A percentile compares a stretch with the other conserved stretches of the same genome.
Evolutionary conservation across 1,140 invertebrate species (phyloP).

Genomic region (Ridgeia piscesae): DNA sequence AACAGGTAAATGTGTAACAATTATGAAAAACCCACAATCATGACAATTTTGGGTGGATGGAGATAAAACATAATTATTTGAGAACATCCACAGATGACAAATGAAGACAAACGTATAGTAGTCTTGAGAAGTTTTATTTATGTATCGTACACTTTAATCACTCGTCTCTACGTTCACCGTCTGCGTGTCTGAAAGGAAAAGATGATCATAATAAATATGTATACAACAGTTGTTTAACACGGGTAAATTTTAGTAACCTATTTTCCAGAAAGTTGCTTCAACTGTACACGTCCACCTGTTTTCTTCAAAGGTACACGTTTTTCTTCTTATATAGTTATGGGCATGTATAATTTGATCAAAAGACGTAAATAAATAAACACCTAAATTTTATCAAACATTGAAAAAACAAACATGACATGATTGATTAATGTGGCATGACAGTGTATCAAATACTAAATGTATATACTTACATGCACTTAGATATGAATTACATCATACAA

Average conservation of each 20-base stretch:
- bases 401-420: too few species aligned
- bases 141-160: slow-evolving; percentile 6
- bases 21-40: not conserved
- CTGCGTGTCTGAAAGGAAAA: slow-evolving; percentile 26
- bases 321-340: not conserved
- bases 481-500: too few species aligned
- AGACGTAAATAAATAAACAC: not conserved
- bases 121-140: not conserved
- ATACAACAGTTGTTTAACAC: not conserved
- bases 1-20: too few species aligned
- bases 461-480: too few species aligned
- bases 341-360: slow-evolving; percentile 2
- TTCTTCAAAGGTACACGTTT: not conserved
- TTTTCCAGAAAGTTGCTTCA: not conserved
- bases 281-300: slow-evolving; percentile 18
- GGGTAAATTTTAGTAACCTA: not conserved
- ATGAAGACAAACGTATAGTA: not conserved
- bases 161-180: slow-evolving; percentile 29
- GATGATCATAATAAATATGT: not conserved
- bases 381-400: too few species aligned
- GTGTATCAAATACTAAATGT: too few species aligned
- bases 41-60: not conserved
- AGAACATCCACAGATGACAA: not conserved
- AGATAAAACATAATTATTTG: not conserved
- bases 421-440: too few species aligned